Percentiles rank a stretch among this genome's conserved stretches.
Evolutionary conservation across 2,888 invertebrate genomes (phyloP).

Genomic region (Lysandra coridon): DNA sequence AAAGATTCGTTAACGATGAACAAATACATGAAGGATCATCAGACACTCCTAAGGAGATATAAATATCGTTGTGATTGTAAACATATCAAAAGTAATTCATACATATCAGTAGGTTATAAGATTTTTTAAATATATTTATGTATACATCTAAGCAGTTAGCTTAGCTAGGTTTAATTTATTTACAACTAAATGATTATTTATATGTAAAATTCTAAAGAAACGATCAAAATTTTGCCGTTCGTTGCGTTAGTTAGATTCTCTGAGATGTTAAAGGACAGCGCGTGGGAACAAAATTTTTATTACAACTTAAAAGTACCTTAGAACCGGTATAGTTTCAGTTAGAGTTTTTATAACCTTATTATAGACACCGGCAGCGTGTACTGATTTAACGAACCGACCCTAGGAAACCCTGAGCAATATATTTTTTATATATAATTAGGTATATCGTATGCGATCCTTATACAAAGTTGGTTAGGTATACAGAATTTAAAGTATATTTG

Average conservation of each 20-base stretch:
- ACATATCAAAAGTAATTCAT: constrained; percentile 60
- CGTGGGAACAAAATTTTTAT: constrained; percentile 52
- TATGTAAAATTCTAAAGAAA: constrained; percentile 40
- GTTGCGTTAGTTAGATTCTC: constrained; percentile 36
- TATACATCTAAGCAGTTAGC: constrained; percentile 66
- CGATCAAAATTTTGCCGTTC: constrained; percentile 41
- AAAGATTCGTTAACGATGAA: constrained; percentile 16
- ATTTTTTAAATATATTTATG: constrained; percentile 73
- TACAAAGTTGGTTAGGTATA: constrained; percentile 70
- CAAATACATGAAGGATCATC: not conserved
- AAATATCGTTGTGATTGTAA: constrained; percentile 64
- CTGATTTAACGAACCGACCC: constrained; percentile 76
- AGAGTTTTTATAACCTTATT: constrained; percentile 48
- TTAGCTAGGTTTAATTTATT: constrained; percentile 54
- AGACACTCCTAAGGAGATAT: not conserved
- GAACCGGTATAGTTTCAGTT: constrained; percentile 42
- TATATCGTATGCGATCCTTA: constrained; percentile 69
- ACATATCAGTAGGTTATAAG: constrained; percentile 64
- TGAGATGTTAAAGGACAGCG: constrained; percentile 43
- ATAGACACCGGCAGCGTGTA: constrained; percentile 57
- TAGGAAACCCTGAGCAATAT: constrained; percentile 78
- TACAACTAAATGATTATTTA: constrained; percentile 42
- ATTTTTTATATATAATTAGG: constrained; percentile 77
- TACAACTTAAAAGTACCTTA: constrained; percentile 39
- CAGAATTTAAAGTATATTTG: constrained; percentile 66